Conservation (phyloP, 1,140 invertebrate species). For the Manduca sexta region DNA sequence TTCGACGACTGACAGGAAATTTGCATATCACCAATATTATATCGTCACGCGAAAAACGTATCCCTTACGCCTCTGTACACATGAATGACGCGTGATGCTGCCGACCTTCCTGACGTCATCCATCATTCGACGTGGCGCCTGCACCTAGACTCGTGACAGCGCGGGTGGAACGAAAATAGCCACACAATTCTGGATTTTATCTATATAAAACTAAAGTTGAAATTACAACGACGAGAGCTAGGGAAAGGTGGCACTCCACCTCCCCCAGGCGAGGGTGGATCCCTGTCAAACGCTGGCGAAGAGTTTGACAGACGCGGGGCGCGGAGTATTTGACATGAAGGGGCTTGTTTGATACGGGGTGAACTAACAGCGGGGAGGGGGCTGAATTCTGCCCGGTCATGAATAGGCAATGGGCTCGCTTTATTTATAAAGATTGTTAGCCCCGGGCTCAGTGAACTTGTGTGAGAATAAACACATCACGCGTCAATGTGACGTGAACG, state of each 20-base stretch:
- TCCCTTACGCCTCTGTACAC: conserved; percentile 71
- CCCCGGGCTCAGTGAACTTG: conserved; percentile 54
- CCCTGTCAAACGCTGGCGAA: conserved; percentile 71
- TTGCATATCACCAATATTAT: conserved; percentile 73
- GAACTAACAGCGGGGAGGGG: conserved; percentile 42
- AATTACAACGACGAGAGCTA: conserved; percentile 9
- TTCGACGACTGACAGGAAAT: conserved; percentile 57
- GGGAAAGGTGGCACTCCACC: conserved; percentile 58
- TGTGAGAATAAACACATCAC: conserved; percentile 55
- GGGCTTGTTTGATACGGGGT: conserved; percentile 72
- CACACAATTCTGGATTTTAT: conserved; percentile 26
- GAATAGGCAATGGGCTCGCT: conserved; percentile 71
- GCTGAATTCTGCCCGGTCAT: conserved; percentile 68
- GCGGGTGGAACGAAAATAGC: conserved; percentile 37
- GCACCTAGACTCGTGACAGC: conserved; percentile 69
- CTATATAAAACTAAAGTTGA: conserved; percentile 9
- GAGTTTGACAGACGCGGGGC: conserved; percentile 72
- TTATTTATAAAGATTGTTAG: conserved; percentile 72
- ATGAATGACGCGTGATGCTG: conserved; percentile 72
- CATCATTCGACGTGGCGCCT: conserved; percentile 71
- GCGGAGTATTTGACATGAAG: conserved; percentile 73
- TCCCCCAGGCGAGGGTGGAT: conserved; percentile 64
- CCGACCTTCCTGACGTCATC: conserved; percentile 71
- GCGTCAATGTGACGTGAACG: not conserved
- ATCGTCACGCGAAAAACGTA: conserved; percentile 72